Evolutionary conservation across 2,113 vertebrate genomes (phyloP).

Genomic region (Periophthalmus modestus): DNA sequence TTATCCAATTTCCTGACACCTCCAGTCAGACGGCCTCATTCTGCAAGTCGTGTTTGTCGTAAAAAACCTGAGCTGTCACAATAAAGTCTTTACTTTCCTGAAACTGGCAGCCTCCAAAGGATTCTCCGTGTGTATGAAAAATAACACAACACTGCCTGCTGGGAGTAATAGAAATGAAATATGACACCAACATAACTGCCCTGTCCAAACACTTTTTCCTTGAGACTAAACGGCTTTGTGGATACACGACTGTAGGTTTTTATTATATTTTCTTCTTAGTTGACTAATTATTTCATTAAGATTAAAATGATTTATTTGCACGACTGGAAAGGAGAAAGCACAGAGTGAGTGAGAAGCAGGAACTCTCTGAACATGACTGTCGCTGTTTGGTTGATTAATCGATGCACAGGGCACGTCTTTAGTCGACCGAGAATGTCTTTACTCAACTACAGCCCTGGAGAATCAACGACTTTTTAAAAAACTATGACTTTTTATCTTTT

Average conservation of each 20-base stretch:
- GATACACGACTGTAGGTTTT: not conserved
- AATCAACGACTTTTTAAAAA: no score
- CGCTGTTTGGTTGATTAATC: no score
- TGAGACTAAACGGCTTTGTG: not conserved
- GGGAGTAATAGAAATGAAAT: slow-evolving; percentile 34
- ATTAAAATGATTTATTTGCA: no score
- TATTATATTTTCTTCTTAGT: no score
- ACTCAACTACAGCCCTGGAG: no score
- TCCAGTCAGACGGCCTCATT: not conserved
- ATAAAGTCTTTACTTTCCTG: slow-evolving; percentile 16
- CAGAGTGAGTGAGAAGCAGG: no score
- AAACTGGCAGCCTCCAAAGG: slow-evolving; percentile 8
- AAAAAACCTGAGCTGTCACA: slow-evolving; percentile 2
- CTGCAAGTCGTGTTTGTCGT: not conserved
- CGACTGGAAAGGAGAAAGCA: no score
- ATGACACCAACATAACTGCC: slow-evolving; percentile 8
- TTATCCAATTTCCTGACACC: not conserved
- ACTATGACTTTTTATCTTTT: no score
- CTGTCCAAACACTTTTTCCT: not conserved
- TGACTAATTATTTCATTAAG: no score
- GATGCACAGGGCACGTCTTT: no score
- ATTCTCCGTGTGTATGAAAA: slow-evolving; percentile 35
- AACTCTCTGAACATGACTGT: no score
- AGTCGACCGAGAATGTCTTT: no score
- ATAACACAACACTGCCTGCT: slow-evolving; percentile 4